A percentile compares a stretch with the other conserved stretches of the same genome.
phyloP scores from a whole-genome alignment of 2,797 vertebrate species.

The Etheostoma nigrum region DNA sequence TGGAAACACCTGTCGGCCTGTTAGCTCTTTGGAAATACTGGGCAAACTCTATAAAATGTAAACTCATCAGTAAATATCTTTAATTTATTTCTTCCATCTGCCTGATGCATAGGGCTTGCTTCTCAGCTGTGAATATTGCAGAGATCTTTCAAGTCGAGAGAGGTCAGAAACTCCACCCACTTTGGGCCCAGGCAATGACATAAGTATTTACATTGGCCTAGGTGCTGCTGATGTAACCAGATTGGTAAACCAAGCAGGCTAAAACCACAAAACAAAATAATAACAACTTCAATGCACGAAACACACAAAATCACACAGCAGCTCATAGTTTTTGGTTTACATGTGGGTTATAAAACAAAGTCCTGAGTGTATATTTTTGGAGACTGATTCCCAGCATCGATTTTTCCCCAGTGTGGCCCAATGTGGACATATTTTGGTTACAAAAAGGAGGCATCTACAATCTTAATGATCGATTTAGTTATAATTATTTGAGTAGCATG shows the following conservation, averaged over 20 bases:
- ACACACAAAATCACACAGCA: slow-evolving; percentile 18
- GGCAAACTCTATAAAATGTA: slow-evolving; percentile 27
- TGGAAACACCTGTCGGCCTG: slow-evolving; percentile 16
- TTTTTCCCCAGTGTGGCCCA: neutral
- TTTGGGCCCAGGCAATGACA: slow-evolving; percentile 55
- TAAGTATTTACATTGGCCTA: slow-evolving; percentile 72
- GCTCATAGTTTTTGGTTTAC: neutral
- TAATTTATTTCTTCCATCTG: slow-evolving; percentile 3
- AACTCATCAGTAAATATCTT: slow-evolving; percentile 23
- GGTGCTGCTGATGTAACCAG: slow-evolving; percentile 50
- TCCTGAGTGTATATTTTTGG: neutral
- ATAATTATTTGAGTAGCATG: neutral
- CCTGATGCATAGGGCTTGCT: neutral
- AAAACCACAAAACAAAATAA: slow-evolving; percentile 40
- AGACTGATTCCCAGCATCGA: neutral
- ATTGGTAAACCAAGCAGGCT: slow-evolving; percentile 36
- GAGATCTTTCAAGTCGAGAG: slow-evolving; percentile 44
- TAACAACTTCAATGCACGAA: slow-evolving; percentile 17
- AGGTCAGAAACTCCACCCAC: slow-evolving; percentile 66
- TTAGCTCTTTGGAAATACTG: slow-evolving; percentile 25
- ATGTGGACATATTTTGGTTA: neutral
- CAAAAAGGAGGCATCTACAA: neutral
- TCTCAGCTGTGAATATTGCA: slow-evolving; percentile 22
- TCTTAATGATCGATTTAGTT: neutral
- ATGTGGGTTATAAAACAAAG: slow-evolving; percentile 17